Conservation (phyloP, 2,888 invertebrate genomes). For the Leptopilina myrica region DNA sequence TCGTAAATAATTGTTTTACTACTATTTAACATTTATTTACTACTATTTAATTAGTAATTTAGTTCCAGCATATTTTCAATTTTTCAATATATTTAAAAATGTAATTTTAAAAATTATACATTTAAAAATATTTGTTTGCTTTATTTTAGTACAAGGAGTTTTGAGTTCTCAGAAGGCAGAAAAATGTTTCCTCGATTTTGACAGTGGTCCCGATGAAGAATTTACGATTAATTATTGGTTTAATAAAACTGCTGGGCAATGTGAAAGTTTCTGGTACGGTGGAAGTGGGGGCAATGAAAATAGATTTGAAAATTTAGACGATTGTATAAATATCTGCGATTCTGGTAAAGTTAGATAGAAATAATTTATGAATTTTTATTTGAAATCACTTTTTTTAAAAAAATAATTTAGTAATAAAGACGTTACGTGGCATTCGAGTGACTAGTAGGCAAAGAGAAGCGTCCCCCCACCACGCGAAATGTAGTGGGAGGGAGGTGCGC, state of each 20-base stretch:
- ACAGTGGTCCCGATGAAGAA: background rate
- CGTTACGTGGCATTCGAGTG: no score
- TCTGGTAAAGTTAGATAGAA: background rate
- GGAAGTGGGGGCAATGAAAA: background rate
- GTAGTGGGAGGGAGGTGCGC: no score
- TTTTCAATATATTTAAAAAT: no score
- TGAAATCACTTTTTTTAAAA: no score
- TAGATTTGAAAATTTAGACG: background rate
- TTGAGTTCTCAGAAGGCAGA: background rate
- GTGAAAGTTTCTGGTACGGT: background rate
- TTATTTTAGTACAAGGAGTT: background rate
- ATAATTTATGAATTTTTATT: background rate
- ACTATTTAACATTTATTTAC: no score
- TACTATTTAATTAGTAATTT: no score
- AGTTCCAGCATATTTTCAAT: no score
- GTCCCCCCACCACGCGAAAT: no score
- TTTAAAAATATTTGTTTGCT: background rate
- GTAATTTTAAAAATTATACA: background rate
- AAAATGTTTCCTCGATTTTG: background rate
- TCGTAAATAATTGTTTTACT: no score
- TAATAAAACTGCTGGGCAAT: background rate
- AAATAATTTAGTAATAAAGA: no score
- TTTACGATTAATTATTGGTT: background rate
- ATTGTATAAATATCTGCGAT: background rate
- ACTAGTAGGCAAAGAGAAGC: no score